A percentile compares a stretch with the other conserved stretches of the same genome.
These are phyloP conservation scores for Pheucticus melanocephalus DNA, from an alignment of 2,113 vertebrate species.

Conservation along the genomic window DNA sequence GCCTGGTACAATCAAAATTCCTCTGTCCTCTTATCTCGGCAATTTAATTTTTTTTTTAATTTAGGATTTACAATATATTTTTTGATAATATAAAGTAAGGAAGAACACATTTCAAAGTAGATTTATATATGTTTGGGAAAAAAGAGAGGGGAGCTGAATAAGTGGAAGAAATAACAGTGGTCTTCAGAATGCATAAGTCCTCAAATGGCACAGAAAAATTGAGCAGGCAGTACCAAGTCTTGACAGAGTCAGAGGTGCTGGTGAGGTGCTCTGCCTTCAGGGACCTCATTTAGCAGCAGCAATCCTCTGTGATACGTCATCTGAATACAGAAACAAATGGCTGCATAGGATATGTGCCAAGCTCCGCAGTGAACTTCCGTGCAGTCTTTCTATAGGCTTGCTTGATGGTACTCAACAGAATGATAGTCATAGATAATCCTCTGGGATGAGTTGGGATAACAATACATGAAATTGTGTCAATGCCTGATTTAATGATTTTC, in stretches of 20 bases:
- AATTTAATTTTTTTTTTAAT: background rate
- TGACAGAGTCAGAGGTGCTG: background rate
- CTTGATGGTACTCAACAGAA: background rate
- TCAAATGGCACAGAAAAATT: background rate
- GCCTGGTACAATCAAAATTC: background rate
- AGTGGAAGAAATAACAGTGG: background rate
- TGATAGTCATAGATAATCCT: background rate
- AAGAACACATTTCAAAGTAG: background rate
- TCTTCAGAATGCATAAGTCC: fast-evolving
- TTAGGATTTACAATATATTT: background rate
- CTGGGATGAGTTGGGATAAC: background rate
- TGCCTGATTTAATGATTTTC: background rate
- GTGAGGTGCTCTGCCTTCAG: background rate
- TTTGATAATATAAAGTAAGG: background rate
- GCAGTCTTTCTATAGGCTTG: background rate
- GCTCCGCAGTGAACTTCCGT: background rate
- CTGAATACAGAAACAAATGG: background rate
- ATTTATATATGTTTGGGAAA: background rate
- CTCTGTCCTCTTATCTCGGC: background rate
- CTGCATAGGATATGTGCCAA: background rate
- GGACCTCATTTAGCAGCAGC: background rate
- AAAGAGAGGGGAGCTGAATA: background rate
- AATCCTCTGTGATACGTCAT: background rate
- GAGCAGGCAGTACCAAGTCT: background rate
- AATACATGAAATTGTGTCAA: background rate